A percentile compares a stretch with the other conserved stretches of the same genome.
Evolutionary conservation across 2,113 vertebrate species (phyloP).

Genomic region (Erinaceus europaeus): DNA sequence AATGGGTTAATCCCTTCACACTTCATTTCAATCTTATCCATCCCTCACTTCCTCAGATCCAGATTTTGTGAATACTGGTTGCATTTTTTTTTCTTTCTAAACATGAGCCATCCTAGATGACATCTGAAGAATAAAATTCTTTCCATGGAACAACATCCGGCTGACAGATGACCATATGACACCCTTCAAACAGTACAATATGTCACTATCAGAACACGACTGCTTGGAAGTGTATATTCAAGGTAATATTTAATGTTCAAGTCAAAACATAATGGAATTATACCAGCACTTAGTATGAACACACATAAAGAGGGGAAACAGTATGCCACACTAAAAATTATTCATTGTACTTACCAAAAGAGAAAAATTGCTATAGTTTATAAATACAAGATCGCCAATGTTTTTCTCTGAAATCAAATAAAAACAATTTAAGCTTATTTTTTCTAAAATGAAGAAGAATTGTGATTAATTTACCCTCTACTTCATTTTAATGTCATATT

Average conservation of each 20-base stretch:
- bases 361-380: conserved; percentile 1
- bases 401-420: conserved; percentile 11
- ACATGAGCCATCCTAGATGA: conserved; percentile 58
- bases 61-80: background rate
- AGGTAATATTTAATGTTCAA: conserved; percentile 69
- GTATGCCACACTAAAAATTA: conserved; percentile 33
- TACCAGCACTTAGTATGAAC: conserved; percentile 65
- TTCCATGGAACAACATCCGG: conserved; percentile 59
- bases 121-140: conserved; percentile 62
- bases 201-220: conserved; percentile 59
- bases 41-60: conserved; percentile 40
- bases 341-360: conserved; percentile 40
- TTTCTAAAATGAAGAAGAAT: background rate
- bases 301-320: conserved; percentile 45
- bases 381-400: background rate
- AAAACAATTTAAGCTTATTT: background rate
- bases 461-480: background rate
- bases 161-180: conserved; percentile 65
- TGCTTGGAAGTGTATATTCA: conserved; percentile 64
- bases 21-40: background rate
- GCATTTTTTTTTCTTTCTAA: conserved; percentile 8
- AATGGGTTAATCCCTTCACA: background rate
- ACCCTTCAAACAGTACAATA: conserved; percentile 68
- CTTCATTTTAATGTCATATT: conserved; percentile 8
- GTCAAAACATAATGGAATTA: conserved; percentile 67